Evolutionary conservation across 1,140 invertebrate genomes (phyloP), one percentile per base, ranked within the genome.

Genomic region (Pseudomyrmex sp.): DNA sequence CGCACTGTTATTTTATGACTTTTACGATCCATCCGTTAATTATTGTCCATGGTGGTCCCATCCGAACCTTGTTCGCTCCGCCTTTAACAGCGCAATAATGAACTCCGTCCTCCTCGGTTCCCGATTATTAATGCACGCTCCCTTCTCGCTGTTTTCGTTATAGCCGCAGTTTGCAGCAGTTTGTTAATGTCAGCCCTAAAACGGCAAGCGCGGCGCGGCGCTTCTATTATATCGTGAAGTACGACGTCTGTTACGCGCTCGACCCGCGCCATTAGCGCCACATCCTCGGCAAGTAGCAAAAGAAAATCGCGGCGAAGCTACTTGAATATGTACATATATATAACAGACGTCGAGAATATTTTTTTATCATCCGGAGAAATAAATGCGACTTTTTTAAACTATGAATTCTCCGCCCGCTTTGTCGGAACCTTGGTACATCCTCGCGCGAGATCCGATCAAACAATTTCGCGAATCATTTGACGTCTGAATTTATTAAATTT

Each of bases 181-280:
- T 79, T 83, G 82, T 83, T 83, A 83, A 69, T 83, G 74, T 83
- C 74, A 83, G 54, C 62, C 52, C 46, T 83, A 35, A 77, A 83
- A 79, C 74, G 82, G 74, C 74, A 65, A 26, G 52, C 35, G 35
- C 35, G 35, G 35, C 35, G 35, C 76, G 82, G 63, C n/a, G 82
- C 73, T 79, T 83, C 82, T 79, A 79, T 83, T 83, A 79, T 83
- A 83, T 79, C 56, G 74, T 68, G 79, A 83, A 79, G 74, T 52
- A 79, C 74, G 62, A 48, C 54, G 80, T 73, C 72, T 76, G 59
- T 63, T 61, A 83, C 61, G 82, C 82, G 52, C 63, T 61, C 52
- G 62, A 44, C 5, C 48, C 79, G 70, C 72, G 70, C 26, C 48
- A 75, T 82, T 75, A 73, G 59, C 18, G 59, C 65, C 66, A 72